phyloP scores from a whole-genome alignment of 2,797 vertebrate genomes.

The Hapalemur alaotrensis region DNA sequence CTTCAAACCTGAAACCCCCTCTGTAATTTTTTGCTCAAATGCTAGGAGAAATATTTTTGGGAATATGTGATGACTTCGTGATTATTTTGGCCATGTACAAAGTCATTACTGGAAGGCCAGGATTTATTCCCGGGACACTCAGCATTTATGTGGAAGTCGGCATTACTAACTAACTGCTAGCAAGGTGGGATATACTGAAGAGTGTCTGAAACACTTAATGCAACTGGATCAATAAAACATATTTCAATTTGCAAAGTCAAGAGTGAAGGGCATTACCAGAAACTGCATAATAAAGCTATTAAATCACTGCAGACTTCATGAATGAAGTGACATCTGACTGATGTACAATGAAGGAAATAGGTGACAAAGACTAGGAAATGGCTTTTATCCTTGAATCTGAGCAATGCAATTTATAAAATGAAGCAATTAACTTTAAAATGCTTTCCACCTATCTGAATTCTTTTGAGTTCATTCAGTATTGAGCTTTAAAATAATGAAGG shows the following conservation, averaged over 20 bases:
- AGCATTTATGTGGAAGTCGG: background rate
- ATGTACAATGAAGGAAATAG: background rate
- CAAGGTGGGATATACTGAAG: background rate
- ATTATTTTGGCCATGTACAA: background rate
- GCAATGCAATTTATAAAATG: conserved; percentile 45
- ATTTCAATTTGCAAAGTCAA: conserved; percentile 49
- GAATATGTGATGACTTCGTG: background rate
- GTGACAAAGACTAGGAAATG: conserved; percentile 25
- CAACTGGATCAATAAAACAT: conserved; percentile 47
- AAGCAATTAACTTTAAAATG: conserved; percentile 57
- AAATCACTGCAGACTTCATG: conserved; percentile 19
- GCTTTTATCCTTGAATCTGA: conserved; percentile 38
- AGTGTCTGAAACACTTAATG: background rate
- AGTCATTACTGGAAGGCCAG: background rate
- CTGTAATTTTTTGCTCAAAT: background rate
- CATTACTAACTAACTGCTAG: background rate
- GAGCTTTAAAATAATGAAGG: conserved; percentile 61
- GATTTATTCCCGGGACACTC: conserved; percentile 14
- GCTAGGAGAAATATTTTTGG: conserved; percentile 6
- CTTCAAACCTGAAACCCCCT: background rate
- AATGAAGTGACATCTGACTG: conserved; percentile 51
- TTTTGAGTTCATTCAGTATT: conserved; percentile 43
- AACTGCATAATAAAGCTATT: background rate
- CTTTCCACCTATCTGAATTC: conserved; percentile 32
- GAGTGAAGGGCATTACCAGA: conserved; percentile 47